Evolutionary conservation across 35 echinoderm and acorn worm genomes (phyloP).

Genomic region (Ophiothrix spiculata): DNA sequence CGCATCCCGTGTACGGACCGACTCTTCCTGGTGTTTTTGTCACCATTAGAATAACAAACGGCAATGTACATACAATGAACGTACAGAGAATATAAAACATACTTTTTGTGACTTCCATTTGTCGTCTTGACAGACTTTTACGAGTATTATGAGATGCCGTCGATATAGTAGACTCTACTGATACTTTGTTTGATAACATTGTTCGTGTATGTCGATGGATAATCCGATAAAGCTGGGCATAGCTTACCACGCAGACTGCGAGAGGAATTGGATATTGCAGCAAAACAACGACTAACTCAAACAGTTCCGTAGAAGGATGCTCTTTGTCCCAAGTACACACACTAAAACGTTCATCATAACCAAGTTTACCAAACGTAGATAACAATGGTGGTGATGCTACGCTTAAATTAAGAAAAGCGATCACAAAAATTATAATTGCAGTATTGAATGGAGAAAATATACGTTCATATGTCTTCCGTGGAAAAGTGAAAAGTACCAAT

Average conservation of each 20-base stretch:
- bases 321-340: slow-evolving; percentile 73
- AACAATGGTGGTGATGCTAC: slow-evolving; percentile 10
- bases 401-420: slow-evolving; percentile 16
- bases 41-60: slow-evolving; percentile 53
- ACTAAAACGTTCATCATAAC: slow-evolving; percentile 43
- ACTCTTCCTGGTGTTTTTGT: slow-evolving; percentile 34
- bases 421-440: background rate
- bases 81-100: slow-evolving; percentile 65
- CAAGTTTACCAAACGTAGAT: slow-evolving; percentile 1
- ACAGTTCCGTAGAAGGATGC: slow-evolving; percentile 31
- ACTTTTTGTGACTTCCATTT: slow-evolving; percentile 76
- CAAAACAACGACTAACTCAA: slow-evolving; percentile 43
- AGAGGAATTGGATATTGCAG: slow-evolving; percentile 72
- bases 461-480: background rate
- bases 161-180: background rate
- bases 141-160: background rate
- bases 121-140: slow-evolving; percentile 39
- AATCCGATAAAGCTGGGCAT: slow-evolving; percentile 49
- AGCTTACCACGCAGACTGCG: slow-evolving; percentile 45
- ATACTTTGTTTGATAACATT: slow-evolving; percentile 39
- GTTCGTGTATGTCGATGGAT: slow-evolving; percentile 48
- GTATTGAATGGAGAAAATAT: background rate
- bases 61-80: slow-evolving; percentile 61
- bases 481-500: background rate
- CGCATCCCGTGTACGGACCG: slow-evolving; percentile 37